Conservation (phyloP, 2,797 vertebrate species). For the Anas capensis region DNA sequence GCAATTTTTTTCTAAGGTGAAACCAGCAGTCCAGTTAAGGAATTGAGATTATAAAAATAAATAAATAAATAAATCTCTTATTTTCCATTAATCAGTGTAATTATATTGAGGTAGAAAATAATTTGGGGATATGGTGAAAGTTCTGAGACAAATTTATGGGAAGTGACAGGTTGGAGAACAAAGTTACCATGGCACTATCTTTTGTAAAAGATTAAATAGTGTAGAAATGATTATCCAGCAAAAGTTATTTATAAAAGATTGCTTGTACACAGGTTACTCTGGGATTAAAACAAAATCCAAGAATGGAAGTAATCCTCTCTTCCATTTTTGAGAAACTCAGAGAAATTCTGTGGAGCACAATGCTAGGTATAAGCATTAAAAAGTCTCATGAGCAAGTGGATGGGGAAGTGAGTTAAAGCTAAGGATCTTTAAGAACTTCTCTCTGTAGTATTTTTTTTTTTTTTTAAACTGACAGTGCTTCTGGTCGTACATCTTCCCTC, state of each 20-base stretch:
- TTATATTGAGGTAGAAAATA: neutral
- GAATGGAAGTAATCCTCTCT: neutral
- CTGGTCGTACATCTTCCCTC: neutral
- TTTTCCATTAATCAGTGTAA: neutral
- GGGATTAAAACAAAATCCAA: neutral
- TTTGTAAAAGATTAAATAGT: neutral
- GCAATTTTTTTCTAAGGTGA: neutral
- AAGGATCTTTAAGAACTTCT: neutral
- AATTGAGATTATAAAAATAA: neutral
- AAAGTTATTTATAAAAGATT: neutral
- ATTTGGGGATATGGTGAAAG: neutral
- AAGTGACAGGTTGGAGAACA: neutral
- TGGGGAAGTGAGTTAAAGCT: neutral
- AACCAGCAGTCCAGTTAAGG: neutral
- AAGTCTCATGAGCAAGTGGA: neutral
- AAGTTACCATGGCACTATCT: neutral
- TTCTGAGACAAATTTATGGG: neutral
- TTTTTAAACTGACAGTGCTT: neutral
- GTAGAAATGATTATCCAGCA: neutral
- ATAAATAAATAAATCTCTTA: neutral
- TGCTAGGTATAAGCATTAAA: neutral
- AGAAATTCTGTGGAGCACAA: neutral
- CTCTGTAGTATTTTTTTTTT: neutral
- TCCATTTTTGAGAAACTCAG: neutral
- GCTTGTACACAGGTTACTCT: neutral